Evolutionary conservation across 1,140 invertebrate species (phyloP), one percentile per base, ranked within the genome.

Genomic region (Drosophila pachea): DNA sequence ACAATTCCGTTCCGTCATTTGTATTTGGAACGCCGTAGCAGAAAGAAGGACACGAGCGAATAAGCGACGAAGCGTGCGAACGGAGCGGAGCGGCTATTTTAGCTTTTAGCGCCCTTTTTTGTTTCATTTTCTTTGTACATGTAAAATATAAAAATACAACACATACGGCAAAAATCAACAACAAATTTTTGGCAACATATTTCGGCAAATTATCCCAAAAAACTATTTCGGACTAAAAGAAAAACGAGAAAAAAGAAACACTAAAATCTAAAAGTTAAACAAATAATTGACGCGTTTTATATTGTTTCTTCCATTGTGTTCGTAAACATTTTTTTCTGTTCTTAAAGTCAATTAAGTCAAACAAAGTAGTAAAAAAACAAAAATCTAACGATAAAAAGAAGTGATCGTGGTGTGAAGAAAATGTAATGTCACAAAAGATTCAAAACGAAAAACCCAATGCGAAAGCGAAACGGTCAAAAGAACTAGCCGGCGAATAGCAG

Each of bases 31-130:
- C 84, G 84, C 79, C 84, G 86, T 71, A 86, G 70, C 68, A 86
- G 86, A 75, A 87, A 86, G 83, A 82, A 87, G 84, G 79, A 87
- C 79, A 78, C 86, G 78, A 70, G 71, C 74, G 68, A 84, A 68
- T 56, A 69, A 73, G 69, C 65, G 70, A 76, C 73, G 75, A 83
- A 87, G 76, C 84, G 75, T 74, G 76, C 42, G 76, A 87, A 78
- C 74, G 79, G 74, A 84, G 79, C 55, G 77, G 79, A 76, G 79
- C 81, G 74, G 84, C 84, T 84, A 74, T 75, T 84, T 79, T 78
- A 76, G 74, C 78, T 83, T 83, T 83, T 78, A 87, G 84, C 84
- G 86, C 86, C 86, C 77, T 87, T 88, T 87, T 88, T 88, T 86
- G 76, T 87, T 86, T 87, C 45, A 87, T 86, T 88, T 87, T 73